Base-by-base conservation (phyloP, 2,113 vertebrate species). In the Turnix velox region DNA sequence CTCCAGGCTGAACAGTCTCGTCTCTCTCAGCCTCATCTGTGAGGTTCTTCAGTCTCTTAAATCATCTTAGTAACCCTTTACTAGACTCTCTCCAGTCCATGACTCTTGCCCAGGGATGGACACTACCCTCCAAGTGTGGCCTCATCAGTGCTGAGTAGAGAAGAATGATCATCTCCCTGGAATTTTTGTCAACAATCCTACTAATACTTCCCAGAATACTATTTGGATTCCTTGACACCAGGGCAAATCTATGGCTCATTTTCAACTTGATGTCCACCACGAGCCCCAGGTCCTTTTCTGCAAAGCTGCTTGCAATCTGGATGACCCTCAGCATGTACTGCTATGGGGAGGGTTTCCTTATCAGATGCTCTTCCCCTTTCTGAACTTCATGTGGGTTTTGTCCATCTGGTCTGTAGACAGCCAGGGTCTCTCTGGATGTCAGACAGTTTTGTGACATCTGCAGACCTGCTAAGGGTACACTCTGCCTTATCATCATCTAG, bases 301-400 rank as follows among this genome's bases (percentile, higher is more conserved):
- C 62, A 35, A 49, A 75, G 43, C 20, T 75, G 31, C 11, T 49
- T 67, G 57, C 22, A 13, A n/a, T 40, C 9, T 3, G 3, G 23
- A 23, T 84, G 18, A 9, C 5, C 28, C 40, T 28, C 14, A 66
- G 31, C 43, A 31, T 14, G 4, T 75, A 31, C 31, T 59, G 45
- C 15, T 39, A 23, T 15, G 1, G 18, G n/a, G 12, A 19, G 4
- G 16, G 51, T n/a, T 52, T 62, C 28, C 14, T 46, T 1, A 0
- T 14, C 20, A 27, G 24, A 7, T 55, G 57, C n/a, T 22, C 4
- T 85, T 51, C n/a, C 7, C 25, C 27, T 59, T 67, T 31, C 54
- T 76, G 39, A 66, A 66, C 25, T 74, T 65, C 8, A 3, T 30
- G 40, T 31, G 14, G 7, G 49, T 59, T 31, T 28, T 43, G 25